Percentiles rank a stretch among this genome's conserved stretches.
These are phyloP conservation scores for Belgica antarctica DNA, from an alignment of 2,888 invertebrate genomes.

Conservation along the genomic window DNA sequence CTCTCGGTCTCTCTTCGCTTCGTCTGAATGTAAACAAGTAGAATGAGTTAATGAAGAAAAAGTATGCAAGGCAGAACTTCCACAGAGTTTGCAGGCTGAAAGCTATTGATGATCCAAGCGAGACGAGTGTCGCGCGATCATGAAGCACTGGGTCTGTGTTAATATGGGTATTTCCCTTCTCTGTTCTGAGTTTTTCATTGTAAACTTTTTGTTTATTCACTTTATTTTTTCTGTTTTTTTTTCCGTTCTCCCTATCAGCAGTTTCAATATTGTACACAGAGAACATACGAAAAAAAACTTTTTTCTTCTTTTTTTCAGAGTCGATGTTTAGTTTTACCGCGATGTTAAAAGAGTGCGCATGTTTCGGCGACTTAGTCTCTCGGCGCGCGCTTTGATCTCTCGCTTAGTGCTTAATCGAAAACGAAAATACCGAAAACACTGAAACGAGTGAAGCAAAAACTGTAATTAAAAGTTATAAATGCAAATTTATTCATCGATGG, in stretches of 20 bases:
- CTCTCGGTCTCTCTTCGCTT: conserved; percentile 5
- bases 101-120: not conserved
- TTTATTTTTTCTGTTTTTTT: conserved; percentile 9
- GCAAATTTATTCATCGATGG: conserved; percentile 42
- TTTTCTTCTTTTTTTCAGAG: conserved; percentile 40
- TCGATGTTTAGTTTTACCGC: conserved; percentile 44
- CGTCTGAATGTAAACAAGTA: conserved; percentile 8
- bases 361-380: conserved; percentile 40
- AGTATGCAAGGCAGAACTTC: not conserved
- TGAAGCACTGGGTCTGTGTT: not conserved
- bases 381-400: conserved; percentile 37
- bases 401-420: not conserved
- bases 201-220: conserved; percentile 34
- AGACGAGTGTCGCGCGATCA: no score
- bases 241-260: conserved; percentile 43
- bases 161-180: conserved; percentile 31
- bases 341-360: conserved; percentile 45
- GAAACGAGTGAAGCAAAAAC: conserved; percentile 12
- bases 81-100: not conserved
- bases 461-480: conserved; percentile 36
- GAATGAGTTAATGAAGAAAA: conserved; percentile 9
- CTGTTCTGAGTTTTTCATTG: conserved; percentile 42
- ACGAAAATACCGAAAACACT: not conserved
- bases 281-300: conserved; percentile 24
- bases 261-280: conserved; percentile 41